Evolutionary conservation across 1,140 invertebrate genomes (phyloP).

Genomic region (Littorina saxatilis): DNA sequence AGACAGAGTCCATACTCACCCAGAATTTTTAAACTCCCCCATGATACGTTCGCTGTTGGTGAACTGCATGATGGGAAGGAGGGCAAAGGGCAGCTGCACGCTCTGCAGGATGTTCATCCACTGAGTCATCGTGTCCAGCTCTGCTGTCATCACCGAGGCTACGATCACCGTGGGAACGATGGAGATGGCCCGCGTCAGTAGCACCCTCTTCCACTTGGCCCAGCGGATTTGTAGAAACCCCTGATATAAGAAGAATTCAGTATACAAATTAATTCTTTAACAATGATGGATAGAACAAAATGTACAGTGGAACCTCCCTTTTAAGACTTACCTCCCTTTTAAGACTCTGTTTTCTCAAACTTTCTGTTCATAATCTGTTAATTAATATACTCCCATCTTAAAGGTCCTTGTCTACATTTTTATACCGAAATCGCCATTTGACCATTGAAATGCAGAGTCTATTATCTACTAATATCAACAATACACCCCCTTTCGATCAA

Average conservation of each 20-base stretch:
- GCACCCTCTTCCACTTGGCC: constrained; percentile 91
- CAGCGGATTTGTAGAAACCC: constrained; percentile 92
- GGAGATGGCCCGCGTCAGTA: constrained; percentile 90
- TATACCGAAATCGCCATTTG: too few species aligned
- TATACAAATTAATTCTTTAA: neutral
- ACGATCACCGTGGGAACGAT: constrained; percentile 91
- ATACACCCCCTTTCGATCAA: too few species aligned
- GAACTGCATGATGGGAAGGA: constrained; percentile 91
- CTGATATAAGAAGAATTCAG: constrained; percentile 68
- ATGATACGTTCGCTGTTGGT: constrained; percentile 89
- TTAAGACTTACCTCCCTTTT: too few species aligned
- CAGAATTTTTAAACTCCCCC: constrained; percentile 74
- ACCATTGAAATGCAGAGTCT: too few species aligned
- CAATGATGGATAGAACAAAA: neutral
- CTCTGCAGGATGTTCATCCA: constrained; percentile 92
- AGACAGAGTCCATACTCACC: too few species aligned
- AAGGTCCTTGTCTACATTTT: too few species aligned
- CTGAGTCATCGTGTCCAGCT: constrained; percentile 90
- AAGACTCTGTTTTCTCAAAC: too few species aligned
- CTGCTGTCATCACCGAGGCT: constrained; percentile 84
- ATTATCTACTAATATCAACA: too few species aligned
- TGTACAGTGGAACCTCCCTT: too few species aligned
- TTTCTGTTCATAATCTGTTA: too few species aligned
- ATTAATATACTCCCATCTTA: too few species aligned
- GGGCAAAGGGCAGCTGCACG: constrained; percentile 82